Percentiles rank a stretch among this genome's conserved stretches.
Evolutionary conservation across 1,140 invertebrate species (phyloP).

Genomic region (Coptotermes formosanus): DNA sequence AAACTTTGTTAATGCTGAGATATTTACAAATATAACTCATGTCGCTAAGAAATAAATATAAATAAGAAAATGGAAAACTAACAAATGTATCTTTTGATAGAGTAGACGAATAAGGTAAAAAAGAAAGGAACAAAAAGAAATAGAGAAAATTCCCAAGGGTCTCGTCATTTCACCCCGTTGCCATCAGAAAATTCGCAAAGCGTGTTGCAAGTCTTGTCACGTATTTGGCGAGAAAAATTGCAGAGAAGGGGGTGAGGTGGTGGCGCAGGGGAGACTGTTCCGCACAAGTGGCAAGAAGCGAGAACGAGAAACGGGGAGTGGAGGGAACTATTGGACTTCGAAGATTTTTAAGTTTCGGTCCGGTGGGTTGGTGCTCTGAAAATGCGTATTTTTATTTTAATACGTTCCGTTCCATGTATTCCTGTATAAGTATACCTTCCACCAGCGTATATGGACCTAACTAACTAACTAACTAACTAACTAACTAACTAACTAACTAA

Average conservation of each 20-base stretch:
- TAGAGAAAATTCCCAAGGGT: constrained; percentile 30
- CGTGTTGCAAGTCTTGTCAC: constrained; percentile 31
- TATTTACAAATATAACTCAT: too few relatives aligned
- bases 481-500: too few relatives aligned
- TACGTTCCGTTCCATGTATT: too few relatives aligned
- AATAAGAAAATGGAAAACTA: neutral
- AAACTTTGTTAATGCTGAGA: too few relatives aligned
- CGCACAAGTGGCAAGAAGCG: neutral
- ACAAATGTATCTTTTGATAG: neutral
- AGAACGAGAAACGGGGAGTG: neutral
- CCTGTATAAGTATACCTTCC: too few relatives aligned
- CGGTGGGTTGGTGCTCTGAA: neutral
- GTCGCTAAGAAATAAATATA: neutral
- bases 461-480: too few relatives aligned
- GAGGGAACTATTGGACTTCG: neutral
- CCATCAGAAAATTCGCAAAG: constrained; percentile 30
- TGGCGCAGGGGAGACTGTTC: neutral
- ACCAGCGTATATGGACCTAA: too few relatives aligned
- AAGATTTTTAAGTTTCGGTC: neutral
- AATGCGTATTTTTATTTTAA: neutral
- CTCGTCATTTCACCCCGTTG: constrained; percentile 30
- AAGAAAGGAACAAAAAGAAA: constrained; percentile 20
- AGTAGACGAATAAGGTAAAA: neutral
- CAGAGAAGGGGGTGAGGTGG: constrained; percentile 23
- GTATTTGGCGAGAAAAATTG: constrained; percentile 33